These are phyloP conservation scores for Platorchestia sp. DNA, from an alignment of 1,140 invertebrate genomes.

Conservation along the genomic window DNA sequence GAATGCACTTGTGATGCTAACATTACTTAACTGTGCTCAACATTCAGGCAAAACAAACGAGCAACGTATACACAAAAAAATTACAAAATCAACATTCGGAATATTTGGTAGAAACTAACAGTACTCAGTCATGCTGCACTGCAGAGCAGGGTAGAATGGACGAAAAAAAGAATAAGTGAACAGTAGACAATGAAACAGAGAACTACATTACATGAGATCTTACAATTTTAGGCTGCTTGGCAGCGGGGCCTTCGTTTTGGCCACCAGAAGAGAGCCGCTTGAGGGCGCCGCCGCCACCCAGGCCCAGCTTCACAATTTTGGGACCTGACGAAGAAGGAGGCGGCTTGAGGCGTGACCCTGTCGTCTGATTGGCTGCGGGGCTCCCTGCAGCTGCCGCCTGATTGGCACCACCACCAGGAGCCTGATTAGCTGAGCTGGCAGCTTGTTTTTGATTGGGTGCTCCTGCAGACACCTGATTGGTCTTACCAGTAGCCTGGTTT, in stretches of 20 bases:
- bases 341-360: slow-evolving; percentile 17
- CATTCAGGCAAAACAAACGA: too few relatives aligned
- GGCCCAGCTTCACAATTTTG: slow-evolving; percentile 33
- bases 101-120: background rate
- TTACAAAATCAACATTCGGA: too few relatives aligned
- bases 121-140: background rate
- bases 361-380: background rate
- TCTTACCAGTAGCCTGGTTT: background rate
- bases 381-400: background rate
- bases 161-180: too few relatives aligned
- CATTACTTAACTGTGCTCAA: too few relatives aligned
- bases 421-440: background rate
- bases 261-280: slow-evolving; percentile 9
- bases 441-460: background rate
- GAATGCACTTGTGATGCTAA: too few relatives aligned
- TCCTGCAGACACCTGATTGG: background rate
- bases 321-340: background rate
- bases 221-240: slow-evolving; percentile 19
- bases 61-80: too few relatives aligned
- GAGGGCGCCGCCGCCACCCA: background rate
- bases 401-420: background rate
- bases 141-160: too few relatives aligned
- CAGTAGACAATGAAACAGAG: background rate
- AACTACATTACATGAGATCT: background rate
- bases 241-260: background rate